phyloP scores from a whole-genome alignment of 2,113 vertebrate species.

The Pygoscelis antarcticus region DNA sequence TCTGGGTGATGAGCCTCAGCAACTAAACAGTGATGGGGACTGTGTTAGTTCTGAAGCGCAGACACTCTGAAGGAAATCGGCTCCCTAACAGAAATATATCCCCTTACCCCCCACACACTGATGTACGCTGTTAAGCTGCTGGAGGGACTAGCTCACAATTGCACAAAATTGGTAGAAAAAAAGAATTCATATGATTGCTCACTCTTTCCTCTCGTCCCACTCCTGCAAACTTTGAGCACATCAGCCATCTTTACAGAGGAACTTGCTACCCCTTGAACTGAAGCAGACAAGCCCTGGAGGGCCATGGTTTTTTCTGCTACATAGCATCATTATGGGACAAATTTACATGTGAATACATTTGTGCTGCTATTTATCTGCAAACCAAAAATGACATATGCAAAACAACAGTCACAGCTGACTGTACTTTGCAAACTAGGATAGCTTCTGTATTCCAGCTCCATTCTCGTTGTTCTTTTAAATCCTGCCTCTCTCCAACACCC shows the following conservation, averaged over 20 bases:
- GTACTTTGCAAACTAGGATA: not conserved
- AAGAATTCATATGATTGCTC: not conserved
- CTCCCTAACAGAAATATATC: not conserved
- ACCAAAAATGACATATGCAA: not conserved
- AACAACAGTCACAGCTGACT: not conserved
- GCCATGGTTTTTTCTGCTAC: not conserved
- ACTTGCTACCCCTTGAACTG: not conserved
- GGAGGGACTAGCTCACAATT: not conserved
- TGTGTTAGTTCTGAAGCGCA: not conserved
- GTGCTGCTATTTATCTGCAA: not conserved
- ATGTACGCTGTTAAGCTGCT: not conserved
- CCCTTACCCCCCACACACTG: not conserved
- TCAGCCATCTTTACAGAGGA: not conserved
- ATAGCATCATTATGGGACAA: not conserved
- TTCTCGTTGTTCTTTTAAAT: not conserved
- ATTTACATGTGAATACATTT: not conserved
- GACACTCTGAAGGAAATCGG: not conserved
- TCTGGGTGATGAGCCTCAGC: not conserved
- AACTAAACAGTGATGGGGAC: no score
- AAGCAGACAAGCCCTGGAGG: not conserved
- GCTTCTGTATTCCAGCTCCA: not conserved
- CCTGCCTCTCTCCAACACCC: not conserved
- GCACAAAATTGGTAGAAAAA: not conserved
- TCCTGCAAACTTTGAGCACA: not conserved
- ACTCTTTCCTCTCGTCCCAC: not conserved